Base-by-base conservation (phyloP, 2,888 invertebrate genomes). In the Caradrina kadenii region DNA sequence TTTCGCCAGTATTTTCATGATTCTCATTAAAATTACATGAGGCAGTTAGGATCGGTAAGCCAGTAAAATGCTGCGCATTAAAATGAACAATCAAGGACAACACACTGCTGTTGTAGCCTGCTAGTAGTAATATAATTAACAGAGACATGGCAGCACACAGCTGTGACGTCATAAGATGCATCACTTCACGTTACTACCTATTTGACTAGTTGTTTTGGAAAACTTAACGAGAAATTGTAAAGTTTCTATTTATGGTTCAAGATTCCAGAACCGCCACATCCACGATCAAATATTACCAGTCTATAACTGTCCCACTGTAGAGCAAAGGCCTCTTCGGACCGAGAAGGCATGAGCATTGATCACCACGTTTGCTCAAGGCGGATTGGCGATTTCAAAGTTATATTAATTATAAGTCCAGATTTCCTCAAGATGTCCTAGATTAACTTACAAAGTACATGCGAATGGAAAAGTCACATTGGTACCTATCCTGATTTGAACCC, bases 111-210 rank as follows among this genome's bases (percentile, higher is more conserved):
- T 45, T n/a, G 69, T 21, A 45, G 45, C 45, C 6, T 45, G n/a
- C 58, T 71, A 19, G 4, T 63, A 59, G 70, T 79, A 80, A 82
- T 79, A 61, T 80, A 76, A 81, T 82, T 81, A 81, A 64, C 83
- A 63, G 69, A 17, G 53, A 54, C 19, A 45, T 71, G 76, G 55
- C 49, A 71, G 68, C 65, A 55, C 45, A 63, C 69, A 26, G 65
- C 11, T 11, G 13, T 63, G 54, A 56, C 61, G 62, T 56, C 63
- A 79, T 1, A 11, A 45, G 22, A 26, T 56, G 73, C 52, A 61
- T 65, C 56, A 72, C 21, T 49, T 49, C 39, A 39, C 50, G 48
- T 52, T 48, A 56, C 7, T 53, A 19, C 21, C 22, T 48, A 31
- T 10, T 45, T 45, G 13, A 39, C 45, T 4, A 39, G 49, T 15